Conservation (phyloP, 2,797 vertebrate species). For the Sebastes melanostomus region DNA sequence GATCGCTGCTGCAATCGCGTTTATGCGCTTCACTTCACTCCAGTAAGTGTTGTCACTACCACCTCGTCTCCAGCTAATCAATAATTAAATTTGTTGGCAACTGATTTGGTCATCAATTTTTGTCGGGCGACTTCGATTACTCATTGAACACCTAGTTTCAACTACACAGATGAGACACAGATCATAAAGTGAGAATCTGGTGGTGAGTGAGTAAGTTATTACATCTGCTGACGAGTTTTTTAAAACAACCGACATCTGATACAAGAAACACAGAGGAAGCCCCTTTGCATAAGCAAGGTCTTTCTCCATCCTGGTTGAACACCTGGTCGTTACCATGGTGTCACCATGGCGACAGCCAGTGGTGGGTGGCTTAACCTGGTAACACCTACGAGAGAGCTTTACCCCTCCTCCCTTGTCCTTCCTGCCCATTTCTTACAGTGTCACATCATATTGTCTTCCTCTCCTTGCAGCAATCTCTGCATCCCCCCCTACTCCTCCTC, state of each 20-base stretch:
- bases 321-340: constrained; percentile 75
- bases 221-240: background rate
- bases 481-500: constrained; percentile 13
- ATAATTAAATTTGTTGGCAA: background rate
- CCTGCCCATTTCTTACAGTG: constrained; percentile 26
- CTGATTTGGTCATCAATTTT: background rate
- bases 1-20: background rate
- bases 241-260: background rate
- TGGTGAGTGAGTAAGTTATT: background rate
- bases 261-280: constrained; percentile 23
- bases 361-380: constrained; percentile 71
- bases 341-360: constrained; percentile 71
- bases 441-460: constrained; percentile 45
- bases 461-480: constrained; percentile 27
- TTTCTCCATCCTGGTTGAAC: constrained; percentile 45
- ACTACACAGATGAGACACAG: background rate
- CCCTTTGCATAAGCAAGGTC: constrained; percentile 19
- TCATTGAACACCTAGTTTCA: background rate
- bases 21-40: background rate
- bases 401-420: background rate
- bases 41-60: background rate
- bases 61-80: background rate
- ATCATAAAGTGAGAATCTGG: background rate
- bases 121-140: no score
- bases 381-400: constrained; percentile 65